Evolutionary conservation across 2,888 invertebrate species (phyloP).

Genomic region (Cremastinae sp.): DNA sequence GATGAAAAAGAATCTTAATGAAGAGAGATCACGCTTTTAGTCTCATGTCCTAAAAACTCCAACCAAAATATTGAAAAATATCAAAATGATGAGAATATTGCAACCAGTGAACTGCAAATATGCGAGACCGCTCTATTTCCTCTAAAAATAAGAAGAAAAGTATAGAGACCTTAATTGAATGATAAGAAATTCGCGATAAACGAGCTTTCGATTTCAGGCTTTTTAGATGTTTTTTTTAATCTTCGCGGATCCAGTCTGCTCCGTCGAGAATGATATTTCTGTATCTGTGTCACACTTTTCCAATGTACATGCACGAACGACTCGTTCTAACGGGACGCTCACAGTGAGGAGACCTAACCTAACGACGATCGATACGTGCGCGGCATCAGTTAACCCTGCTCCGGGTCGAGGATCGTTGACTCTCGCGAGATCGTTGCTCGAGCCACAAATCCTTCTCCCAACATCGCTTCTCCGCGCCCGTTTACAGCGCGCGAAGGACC

Average conservation of each 20-base stretch:
- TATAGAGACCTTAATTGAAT: too few relatives aligned
- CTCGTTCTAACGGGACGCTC: slow-evolving; percentile 8
- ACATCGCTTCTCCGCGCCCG: slow-evolving; percentile 18
- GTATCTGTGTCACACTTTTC: slow-evolving; percentile 9
- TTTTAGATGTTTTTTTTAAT: not conserved
- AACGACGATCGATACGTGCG: slow-evolving; percentile 55
- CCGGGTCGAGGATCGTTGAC: slow-evolving; percentile 60
- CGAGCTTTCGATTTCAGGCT: not conserved
- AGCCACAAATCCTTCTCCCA: slow-evolving; percentile 49
- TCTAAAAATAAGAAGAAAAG: too few relatives aligned
- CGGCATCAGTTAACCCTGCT: slow-evolving; percentile 50
- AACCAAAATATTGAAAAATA: too few relatives aligned
- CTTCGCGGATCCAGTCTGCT: not conserved
- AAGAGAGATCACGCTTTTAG: too few relatives aligned
- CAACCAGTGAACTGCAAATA: too few relatives aligned
- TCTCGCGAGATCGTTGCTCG: slow-evolving; percentile 56
- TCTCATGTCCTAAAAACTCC: too few relatives aligned
- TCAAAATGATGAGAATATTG: too few relatives aligned
- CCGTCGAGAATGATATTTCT: not conserved
- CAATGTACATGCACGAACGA: slow-evolving; percentile 42
- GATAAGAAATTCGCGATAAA: not conserved
- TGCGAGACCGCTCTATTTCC: too few relatives aligned
- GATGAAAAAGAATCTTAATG: too few relatives aligned
- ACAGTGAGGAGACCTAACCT: slow-evolving; percentile 35
- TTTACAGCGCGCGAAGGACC: too few relatives aligned